These are phyloP conservation scores for Samia ricini DNA, from an alignment of 1,140 invertebrate species.

Conservation along the genomic window DNA sequence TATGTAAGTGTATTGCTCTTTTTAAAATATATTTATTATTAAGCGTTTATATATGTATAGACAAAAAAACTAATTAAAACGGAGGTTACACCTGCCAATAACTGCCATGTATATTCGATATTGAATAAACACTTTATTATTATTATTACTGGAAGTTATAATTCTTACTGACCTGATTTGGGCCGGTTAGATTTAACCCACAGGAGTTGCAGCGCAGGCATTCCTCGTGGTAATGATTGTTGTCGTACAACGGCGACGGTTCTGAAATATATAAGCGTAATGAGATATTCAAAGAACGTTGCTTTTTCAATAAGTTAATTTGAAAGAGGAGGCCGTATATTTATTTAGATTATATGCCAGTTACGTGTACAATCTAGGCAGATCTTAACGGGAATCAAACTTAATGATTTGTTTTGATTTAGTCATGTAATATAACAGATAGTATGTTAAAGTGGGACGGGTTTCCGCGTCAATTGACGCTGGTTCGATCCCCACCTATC, in stretches of 20 bases:
- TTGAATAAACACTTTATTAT: no score
- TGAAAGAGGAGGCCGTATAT: not conserved
- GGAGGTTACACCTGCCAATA: not conserved
- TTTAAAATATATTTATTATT: no score
- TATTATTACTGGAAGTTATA: not conserved
- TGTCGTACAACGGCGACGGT: slow-evolving; percentile 93
- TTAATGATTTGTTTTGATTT: no score
- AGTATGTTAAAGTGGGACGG: no score
- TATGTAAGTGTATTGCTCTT: no score
- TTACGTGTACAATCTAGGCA: no score
- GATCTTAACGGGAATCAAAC: no score
- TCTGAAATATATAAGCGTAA: slow-evolving; percentile 80
- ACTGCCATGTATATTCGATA: no score
- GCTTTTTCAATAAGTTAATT: not conserved
- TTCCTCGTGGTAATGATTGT: slow-evolving; percentile 97
- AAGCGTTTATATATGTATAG: no score
- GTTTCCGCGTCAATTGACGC: no score
- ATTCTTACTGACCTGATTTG: slow-evolving; percentile 87
- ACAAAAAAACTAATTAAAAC: not conserved
- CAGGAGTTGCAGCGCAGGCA: slow-evolving; percentile 96
- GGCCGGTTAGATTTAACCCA: slow-evolving; percentile 93
- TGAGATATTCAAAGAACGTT: not conserved
- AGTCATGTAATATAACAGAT: no score
- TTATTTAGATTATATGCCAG: not conserved
- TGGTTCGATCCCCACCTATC: no score